phyloP scores from a whole-genome alignment of 2,113 vertebrate species.

The Cyprinodon tularosa region DNA sequence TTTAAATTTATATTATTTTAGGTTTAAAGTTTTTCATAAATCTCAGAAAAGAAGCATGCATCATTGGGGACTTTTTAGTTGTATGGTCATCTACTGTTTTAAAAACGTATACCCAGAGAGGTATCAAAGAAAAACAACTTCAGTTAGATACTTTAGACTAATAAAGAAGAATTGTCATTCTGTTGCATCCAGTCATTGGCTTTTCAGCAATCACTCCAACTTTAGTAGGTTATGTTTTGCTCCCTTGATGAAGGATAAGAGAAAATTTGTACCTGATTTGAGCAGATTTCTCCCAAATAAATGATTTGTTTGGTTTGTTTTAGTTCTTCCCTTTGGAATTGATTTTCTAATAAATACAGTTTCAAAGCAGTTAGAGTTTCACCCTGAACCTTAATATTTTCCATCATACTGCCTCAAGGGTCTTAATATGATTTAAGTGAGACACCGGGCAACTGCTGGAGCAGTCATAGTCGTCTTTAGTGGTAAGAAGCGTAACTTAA shows the following conservation, averaged over 20 bases:
- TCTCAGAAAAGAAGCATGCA: neutral
- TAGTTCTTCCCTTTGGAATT: too few species aligned
- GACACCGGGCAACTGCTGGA: neutral
- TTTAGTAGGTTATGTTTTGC: too few species aligned
- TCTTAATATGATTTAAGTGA: neutral
- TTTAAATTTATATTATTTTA: constrained; percentile 31
- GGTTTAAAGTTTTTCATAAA: constrained; percentile 7
- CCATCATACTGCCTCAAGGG: neutral
- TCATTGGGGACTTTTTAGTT: neutral
- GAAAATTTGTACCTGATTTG: too few species aligned
- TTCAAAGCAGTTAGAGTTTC: neutral
- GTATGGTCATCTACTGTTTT: neutral
- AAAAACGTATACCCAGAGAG: too few species aligned
- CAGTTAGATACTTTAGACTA: neutral
- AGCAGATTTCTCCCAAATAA: too few species aligned
- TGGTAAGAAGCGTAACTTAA: neutral
- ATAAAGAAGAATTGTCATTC: neutral
- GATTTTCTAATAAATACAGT: neutral
- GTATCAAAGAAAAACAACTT: neutral
- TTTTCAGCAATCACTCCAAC: too few species aligned
- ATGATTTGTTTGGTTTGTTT: too few species aligned
- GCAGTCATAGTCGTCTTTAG: neutral
- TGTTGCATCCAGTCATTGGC: too few species aligned
- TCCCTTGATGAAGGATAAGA: neutral
- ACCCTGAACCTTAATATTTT: neutral